Base-by-base conservation (phyloP, 2,113 vertebrate genomes). In the Butorides virescens region DNA sequence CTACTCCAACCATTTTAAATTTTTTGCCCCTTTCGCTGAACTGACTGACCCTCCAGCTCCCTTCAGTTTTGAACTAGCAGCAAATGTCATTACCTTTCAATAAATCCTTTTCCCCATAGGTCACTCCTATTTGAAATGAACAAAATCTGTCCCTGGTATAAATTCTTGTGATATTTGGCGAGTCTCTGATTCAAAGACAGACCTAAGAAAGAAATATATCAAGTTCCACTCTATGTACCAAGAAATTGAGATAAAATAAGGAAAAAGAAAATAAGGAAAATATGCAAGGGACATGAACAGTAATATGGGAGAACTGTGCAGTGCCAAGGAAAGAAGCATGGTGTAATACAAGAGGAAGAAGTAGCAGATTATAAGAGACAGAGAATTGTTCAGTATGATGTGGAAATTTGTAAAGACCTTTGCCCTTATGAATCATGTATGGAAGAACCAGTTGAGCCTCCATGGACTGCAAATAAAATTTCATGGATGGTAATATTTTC, bases 371-470 rank as follows among this genome's bases (percentile, higher is more conserved):
- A 3, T 23, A 19, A 70, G 29, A 87, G 27, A 39, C 39, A 73
- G 39, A 72, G 74, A 65, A 67, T 1, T 4, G 3, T 15, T 91
- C 55, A 61, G 71, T 76, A 13, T 42, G 17, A 68, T 91, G 85
- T 49, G 68, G 96, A 97, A 90, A 95, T 79, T 52, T 74, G 36
- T 56, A 1, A 15, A 81, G 97, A 92, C 97, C 97, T 98, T 96
- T 98, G 96, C 88, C 96, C 96, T 96, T 47, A 78, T 96, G 97
- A 96, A 97, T 97, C 90, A 96, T 90, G 89, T 17, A 95, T 93
- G n/a, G 46, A 66, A 86, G 63, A 96, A 96, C 56, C 36, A 79
- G 61, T 4, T 44, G 92, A 92, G 84, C 39, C 74, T 71, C 63
- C 77, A 34, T 0, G 34, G 95, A 55, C 85, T 15, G 62, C 74